These are phyloP conservation scores for Athalia cordata DNA, from an alignment of 2,888 invertebrate species.

Conservation along the genomic window DNA sequence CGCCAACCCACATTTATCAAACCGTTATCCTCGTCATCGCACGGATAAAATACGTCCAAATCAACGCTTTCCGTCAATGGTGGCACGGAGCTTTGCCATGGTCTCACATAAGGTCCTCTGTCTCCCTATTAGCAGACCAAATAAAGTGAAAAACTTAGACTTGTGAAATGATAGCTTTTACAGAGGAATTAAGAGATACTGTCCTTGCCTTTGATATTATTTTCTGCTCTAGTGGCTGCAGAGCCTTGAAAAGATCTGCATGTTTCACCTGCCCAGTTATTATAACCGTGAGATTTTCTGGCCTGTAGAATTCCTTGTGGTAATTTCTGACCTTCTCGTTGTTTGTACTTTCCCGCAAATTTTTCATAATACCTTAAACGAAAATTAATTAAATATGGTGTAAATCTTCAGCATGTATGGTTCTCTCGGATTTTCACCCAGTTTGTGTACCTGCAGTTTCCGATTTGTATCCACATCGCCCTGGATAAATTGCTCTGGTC, in stretches of 20 bases:
- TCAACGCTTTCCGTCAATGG: conserved; percentile 78
- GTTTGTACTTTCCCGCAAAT: conserved; percentile 86
- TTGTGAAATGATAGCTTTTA: background rate
- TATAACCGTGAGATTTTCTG: conserved; percentile 90
- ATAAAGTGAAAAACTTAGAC: conserved; percentile 42
- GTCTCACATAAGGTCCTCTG: conserved; percentile 79
- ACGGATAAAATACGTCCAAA: conserved; percentile 81
- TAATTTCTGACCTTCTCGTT: conserved; percentile 88
- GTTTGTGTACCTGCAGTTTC: conserved; percentile 83
- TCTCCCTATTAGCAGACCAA: conserved; percentile 70
- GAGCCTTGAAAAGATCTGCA: conserved; percentile 83
- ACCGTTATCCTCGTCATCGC: conserved; percentile 90
- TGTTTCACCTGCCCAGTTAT: conserved; percentile 88
- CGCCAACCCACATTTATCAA: conserved; percentile 87
- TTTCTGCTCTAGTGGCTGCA: conserved; percentile 85
- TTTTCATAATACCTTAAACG: conserved; percentile 79
- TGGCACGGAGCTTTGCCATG: conserved; percentile 86
- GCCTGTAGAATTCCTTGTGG: conserved; percentile 90
- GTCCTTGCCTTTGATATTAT: conserved; percentile 80
- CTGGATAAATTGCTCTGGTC: conserved; percentile 85
- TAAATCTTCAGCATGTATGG: too few species aligned
- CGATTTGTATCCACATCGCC: conserved; percentile 87
- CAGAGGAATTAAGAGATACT: conserved; percentile 18
- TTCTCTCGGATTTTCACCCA: too few species aligned
- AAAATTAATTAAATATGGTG: too few species aligned